Percentiles rank a stretch among this genome's conserved stretches.
These are phyloP conservation scores for Drosophila varians DNA, from an alignment of 1,140 invertebrate genomes.

Conservation along the genomic window DNA sequence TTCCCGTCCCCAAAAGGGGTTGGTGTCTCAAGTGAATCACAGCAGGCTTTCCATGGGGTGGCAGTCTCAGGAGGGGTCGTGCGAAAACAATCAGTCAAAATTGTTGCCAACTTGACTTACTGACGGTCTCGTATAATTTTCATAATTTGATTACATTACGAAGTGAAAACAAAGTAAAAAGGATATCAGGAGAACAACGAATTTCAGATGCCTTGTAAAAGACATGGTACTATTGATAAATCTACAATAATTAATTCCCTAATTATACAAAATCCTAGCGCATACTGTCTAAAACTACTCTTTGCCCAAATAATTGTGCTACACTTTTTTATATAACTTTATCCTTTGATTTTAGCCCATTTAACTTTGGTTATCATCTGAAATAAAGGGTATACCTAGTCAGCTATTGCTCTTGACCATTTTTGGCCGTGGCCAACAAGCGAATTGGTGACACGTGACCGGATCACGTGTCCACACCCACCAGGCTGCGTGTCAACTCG, in stretches of 20 bases:
- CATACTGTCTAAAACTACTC: too few relatives aligned
- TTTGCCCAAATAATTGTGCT: neutral
- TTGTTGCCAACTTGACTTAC: conserved; percentile 76
- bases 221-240: neutral
- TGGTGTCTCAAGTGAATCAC: conserved; percentile 63
- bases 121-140: conserved; percentile 71
- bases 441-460: conserved; percentile 71
- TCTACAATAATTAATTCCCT: too few relatives aligned
- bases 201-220: neutral
- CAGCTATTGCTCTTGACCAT: conserved; percentile 26
- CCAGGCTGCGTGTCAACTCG: conserved; percentile 66
- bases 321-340: neutral
- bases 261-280: neutral
- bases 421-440: conserved; percentile 32
- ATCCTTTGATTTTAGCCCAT: too few relatives aligned
- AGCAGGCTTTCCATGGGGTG: conserved; percentile 31
- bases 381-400: conserved; percentile 8
- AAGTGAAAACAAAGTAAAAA: conserved; percentile 43
- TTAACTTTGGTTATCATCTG: too few relatives aligned
- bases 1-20: conserved; percentile 58
- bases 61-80: conserved; percentile 28
- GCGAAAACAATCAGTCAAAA: conserved; percentile 79
- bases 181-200: neutral
- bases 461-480: conserved; percentile 70
- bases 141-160: conserved; percentile 80